A percentile compares a stretch with the other conserved stretches of the same genome.
These are phyloP conservation scores for Hymenochirus boettgeri DNA, from an alignment of 2,113 vertebrate genomes.

Conservation along the genomic window DNA sequence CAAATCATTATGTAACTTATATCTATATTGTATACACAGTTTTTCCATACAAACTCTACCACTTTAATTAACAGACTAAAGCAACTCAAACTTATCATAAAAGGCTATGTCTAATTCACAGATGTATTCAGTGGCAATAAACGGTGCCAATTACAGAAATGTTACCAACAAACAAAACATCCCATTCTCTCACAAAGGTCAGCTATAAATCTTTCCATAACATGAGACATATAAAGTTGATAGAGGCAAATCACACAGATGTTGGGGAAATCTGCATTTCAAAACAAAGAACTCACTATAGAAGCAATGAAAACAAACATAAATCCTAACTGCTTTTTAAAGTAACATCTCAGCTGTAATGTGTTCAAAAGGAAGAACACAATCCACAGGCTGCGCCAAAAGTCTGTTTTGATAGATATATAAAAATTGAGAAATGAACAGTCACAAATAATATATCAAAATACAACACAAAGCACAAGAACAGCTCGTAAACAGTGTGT, in stretches of 20 bases:
- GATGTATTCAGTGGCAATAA: conserved; percentile 48
- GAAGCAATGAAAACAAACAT: conserved; percentile 57
- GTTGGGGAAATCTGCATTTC: conserved; percentile 65
- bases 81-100: background rate
- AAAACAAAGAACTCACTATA: conserved; percentile 54
- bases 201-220: conserved; percentile 65
- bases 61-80: conserved; percentile 14
- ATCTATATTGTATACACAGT: no score
- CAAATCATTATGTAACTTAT: no score
- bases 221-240: conserved; percentile 62
- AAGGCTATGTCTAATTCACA: conserved; percentile 46
- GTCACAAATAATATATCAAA: no score
- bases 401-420: conserved; percentile 26
- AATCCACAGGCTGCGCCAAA: conserved; percentile 9
- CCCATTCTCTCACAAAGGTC: conserved; percentile 62
- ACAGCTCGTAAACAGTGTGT: no score
- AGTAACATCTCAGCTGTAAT: conserved; percentile 28
- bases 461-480: no score
- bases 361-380: conserved; percentile 18
- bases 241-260: conserved; percentile 61
- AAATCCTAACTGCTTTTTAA: conserved; percentile 40
- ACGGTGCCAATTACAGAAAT: conserved; percentile 61
- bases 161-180: conserved; percentile 63
- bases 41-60: background rate
- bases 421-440: no score